Evolutionary conservation across 1,140 invertebrate genomes (phyloP), one percentile per base, ranked within the genome.

Genomic region (Drosophila nigromelanica): DNA sequence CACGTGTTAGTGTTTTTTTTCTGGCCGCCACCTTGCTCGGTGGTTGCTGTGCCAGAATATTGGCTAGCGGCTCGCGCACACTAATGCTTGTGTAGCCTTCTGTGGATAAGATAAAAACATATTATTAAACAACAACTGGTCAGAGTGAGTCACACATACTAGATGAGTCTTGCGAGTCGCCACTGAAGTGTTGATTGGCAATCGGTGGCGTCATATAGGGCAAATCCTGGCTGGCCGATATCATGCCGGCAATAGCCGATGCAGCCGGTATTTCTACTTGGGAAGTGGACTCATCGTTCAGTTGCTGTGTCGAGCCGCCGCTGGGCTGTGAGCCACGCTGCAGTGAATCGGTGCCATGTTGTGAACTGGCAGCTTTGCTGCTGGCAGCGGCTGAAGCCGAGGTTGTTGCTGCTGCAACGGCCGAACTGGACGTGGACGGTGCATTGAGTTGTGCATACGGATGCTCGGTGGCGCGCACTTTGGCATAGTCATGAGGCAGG

Each of bases 1-100:
- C 93, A 76, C 92, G 92, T 14, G 76, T 73, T 7, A 89, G 45
- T 68, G 87, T 92, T 62, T 93, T 92, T 80, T 92, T 93, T 76
- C 89, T 93, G 39, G 82, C 80, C 15, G 73, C 87, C 47, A 92
- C 77, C 43, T 81, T 91, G 0, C 51, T 72, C 5, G 91, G 80
- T 80, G 93, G 93, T 12, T 93, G 93, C 90, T 94, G 92, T 18
- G 94, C 94, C 42, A 95, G 92, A 67, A 96, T 95, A 80, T 95
- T 95, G 14, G 95, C 95, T 67, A 98, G 92, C 3, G 97, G 97
- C 92, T 97, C 97, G 12, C 97, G 93, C 2, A 98, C 97, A 86
- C 96, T 97, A 76, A 98, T 98, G 82, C 96, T 97, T 1, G 97
- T 98, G 81, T 98, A 98, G 40, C 97, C 96, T 93, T 97, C 96